A percentile compares a stretch with the other conserved stretches of the same genome.
Evolutionary conservation across 2,888 invertebrate genomes (phyloP).

Genomic region (Coremacera marginata): DNA sequence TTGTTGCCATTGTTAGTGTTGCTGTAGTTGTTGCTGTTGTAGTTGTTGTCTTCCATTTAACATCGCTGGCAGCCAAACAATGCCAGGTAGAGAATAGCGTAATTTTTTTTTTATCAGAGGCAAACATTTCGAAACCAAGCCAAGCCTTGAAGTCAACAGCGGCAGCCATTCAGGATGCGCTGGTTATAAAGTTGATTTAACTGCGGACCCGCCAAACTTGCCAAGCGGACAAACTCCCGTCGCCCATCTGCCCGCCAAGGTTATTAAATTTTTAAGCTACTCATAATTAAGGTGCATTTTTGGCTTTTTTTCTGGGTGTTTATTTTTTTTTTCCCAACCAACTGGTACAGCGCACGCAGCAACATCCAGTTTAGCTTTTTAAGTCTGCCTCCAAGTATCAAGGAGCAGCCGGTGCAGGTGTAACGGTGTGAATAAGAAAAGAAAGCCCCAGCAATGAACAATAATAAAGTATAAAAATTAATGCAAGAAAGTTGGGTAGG

Average conservation of each 20-base stretch:
- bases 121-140: not conserved
- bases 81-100: not conserved
- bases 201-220: not conserved
- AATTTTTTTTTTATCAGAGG: not conserved
- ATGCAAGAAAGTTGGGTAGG: not conserved
- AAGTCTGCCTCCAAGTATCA: not conserved
- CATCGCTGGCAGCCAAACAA: slow-evolving; percentile 30
- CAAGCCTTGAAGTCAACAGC: not conserved
- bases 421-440: slow-evolving; percentile 24
- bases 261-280: slow-evolving; percentile 34
- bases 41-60: slow-evolving; percentile 12
- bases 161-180: slow-evolving; percentile 11
- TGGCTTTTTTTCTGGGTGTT: not conserved
- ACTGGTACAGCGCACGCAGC: not conserved
- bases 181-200: slow-evolving; percentile 34
- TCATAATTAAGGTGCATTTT: slow-evolving; percentile 30
- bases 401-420: not conserved
- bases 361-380: not conserved
- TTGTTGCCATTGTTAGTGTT: slow-evolving; percentile 11
- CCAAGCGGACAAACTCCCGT: not conserved
- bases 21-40: slow-evolving; percentile 3
- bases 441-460: not conserved
- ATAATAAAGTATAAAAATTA: slow-evolving; percentile 1
- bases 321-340: not conserved
- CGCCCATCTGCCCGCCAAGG: slow-evolving; percentile 4